phyloP scores from a whole-genome alignment of 2,113 vertebrate species.

The Psophia crepitans region DNA sequence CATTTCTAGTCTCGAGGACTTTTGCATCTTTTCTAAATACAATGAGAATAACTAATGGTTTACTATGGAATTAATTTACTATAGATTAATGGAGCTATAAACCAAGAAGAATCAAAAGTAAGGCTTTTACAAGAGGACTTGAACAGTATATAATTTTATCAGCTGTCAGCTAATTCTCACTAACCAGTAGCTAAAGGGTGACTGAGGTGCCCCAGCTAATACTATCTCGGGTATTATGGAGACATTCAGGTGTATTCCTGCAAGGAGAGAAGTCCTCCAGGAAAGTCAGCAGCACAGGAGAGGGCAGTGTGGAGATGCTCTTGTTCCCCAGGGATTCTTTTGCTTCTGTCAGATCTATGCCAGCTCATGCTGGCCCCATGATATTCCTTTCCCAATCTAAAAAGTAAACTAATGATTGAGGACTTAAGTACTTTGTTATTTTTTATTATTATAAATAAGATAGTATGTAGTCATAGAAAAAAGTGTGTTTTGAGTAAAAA shows the following conservation, averaged over 20 bases:
- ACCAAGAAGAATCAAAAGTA: neutral
- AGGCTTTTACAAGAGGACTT: neutral
- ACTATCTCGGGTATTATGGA: neutral
- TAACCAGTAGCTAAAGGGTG: neutral
- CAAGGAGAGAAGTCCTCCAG: neutral
- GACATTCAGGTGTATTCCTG: neutral
- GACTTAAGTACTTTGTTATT: neutral
- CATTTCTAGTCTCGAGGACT: neutral
- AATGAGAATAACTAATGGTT: neutral
- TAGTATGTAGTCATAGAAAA: neutral
- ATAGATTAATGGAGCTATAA: neutral
- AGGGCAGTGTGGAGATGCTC: neutral
- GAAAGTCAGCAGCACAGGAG: neutral
- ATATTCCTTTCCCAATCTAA: neutral
- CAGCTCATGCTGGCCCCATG: neutral
- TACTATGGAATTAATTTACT: neutral
- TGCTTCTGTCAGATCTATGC: neutral
- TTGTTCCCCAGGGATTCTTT: neutral
- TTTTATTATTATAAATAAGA: neutral
- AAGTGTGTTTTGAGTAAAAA: neutral
- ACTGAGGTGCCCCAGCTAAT: neutral
- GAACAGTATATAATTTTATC: neutral
- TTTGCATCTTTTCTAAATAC: neutral
- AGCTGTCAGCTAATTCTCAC: neutral
- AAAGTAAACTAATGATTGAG: neutral